Evolutionary conservation across 2,113 vertebrate genomes (phyloP).

Genomic region (Baryphthengus martii): DNA sequence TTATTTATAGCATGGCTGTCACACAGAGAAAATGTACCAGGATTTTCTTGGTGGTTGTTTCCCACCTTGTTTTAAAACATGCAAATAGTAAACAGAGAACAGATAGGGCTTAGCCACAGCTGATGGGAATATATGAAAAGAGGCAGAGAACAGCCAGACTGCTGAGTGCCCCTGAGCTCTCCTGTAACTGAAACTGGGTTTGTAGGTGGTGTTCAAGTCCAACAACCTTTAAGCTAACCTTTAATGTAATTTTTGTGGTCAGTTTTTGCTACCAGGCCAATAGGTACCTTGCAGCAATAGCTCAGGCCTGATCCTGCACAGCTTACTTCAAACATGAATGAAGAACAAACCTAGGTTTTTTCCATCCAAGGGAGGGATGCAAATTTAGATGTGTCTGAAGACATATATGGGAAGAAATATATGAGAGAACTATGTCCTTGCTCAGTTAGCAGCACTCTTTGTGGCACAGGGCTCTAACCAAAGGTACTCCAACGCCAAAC

Average conservation of each 20-base stretch:
- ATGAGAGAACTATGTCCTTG: neutral
- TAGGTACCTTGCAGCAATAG: neutral
- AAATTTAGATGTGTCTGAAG: neutral
- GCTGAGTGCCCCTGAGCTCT: neutral
- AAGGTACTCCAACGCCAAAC: neutral
- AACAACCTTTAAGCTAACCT: neutral
- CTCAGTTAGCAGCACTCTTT: neutral
- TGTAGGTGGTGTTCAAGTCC: neutral
- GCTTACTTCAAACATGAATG: neutral
- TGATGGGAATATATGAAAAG: neutral
- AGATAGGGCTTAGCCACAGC: neutral
- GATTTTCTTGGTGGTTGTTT: neutral
- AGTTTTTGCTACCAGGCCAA: neutral
- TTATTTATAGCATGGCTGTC: neutral
- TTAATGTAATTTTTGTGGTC: neutral
- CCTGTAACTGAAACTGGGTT: neutral
- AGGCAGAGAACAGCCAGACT: neutral
- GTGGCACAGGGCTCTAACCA: neutral
- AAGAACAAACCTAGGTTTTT: neutral
- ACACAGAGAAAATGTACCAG: neutral
- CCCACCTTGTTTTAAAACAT: neutral
- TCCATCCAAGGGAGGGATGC: neutral
- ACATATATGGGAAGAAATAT: neutral
- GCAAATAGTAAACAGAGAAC: neutral
- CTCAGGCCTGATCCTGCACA: neutral